Evolutionary conservation across 2,888 invertebrate species (phyloP).

Genomic region (Caenorhabditis parvicauda): DNA sequence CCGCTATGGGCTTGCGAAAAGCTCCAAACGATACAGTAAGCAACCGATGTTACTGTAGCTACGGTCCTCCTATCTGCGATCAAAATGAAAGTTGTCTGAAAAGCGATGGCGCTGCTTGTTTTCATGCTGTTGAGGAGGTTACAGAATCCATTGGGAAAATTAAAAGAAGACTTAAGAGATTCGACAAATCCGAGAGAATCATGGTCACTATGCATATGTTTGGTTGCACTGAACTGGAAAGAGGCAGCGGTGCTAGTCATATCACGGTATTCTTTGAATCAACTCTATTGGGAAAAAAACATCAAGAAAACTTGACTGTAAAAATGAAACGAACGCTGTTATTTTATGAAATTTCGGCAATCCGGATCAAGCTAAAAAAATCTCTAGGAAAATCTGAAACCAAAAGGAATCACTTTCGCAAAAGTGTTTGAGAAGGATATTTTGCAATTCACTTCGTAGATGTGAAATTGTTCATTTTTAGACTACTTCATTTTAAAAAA

Average conservation of each 20-base stretch:
- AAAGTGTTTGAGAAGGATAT: no score
- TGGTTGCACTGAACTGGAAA: constrained; percentile 55
- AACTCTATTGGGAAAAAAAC: no score
- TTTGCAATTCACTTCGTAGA: no score
- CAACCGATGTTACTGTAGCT: constrained; percentile 56
- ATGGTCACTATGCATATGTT: constrained; percentile 51
- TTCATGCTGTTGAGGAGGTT: constrained; percentile 47
- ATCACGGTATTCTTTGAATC: no score
- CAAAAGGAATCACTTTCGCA: no score
- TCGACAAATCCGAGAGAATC: constrained; percentile 27
- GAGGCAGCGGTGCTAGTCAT: constrained; percentile 50
- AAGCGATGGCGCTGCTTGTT: constrained; percentile 53
- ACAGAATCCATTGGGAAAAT: background rate
- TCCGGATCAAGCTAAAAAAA: no score
- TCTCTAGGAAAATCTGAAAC: no score
- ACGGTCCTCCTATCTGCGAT: constrained; percentile 47
- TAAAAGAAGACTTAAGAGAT: constrained; percentile 17
- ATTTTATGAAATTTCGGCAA: no score
- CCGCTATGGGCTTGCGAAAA: constrained; percentile 11
- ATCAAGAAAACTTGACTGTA: no score
- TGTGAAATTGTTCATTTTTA: no score
- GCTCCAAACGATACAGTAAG: constrained; percentile 9
- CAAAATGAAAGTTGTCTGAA: constrained; percentile 43
- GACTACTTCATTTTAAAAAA: no score
- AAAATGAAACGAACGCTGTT: no score